A percentile compares a stretch with the other conserved stretches of the same genome.
phyloP scores from a whole-genome alignment of 2,888 invertebrate genomes.

The Hypolimnas misippus region DNA sequence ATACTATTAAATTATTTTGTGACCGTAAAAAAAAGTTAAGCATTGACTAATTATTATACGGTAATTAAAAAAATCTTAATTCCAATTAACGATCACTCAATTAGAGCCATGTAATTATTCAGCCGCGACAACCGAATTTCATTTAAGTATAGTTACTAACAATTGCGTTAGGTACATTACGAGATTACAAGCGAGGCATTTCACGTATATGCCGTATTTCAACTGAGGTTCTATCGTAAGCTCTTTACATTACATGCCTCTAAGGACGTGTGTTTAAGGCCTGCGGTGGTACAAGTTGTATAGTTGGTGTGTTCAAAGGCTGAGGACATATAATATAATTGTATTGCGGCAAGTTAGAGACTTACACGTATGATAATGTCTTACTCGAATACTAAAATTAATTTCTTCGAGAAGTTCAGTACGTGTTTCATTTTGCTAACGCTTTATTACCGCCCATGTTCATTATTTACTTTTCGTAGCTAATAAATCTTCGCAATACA shows the following conservation, averaged over 20 bases:
- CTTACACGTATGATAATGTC: conserved; percentile 5
- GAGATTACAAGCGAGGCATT: conserved; percentile 24
- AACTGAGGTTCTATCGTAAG: conserved; percentile 30
- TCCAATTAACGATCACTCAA: not conserved
- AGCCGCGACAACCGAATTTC: conserved; percentile 26
- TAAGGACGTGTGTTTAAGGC: conserved; percentile 29
- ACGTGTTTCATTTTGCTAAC: conserved; percentile 3
- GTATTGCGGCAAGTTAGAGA: not conserved
- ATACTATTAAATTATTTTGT: too few relatives aligned
- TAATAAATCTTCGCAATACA: conserved; percentile 8
- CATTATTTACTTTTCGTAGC: conserved; percentile 1
- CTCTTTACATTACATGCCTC: conserved; percentile 30
- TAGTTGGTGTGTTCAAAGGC: conserved; percentile 16
- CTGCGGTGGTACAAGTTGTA: conserved; percentile 25
- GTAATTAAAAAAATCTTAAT: not conserved
- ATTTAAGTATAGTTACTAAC: conserved; percentile 15
- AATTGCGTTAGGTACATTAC: conserved; percentile 14
- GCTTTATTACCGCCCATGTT: not conserved
- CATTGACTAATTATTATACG: too few relatives aligned
- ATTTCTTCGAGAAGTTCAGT: conserved; percentile 1
- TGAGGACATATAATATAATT: conserved; percentile 12
- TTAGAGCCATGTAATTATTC: conserved; percentile 9
- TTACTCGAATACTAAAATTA: not conserved
- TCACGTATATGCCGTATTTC: conserved; percentile 27
- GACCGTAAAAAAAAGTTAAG: too few relatives aligned